phyloP scores from a whole-genome alignment of 2,113 vertebrate genomes.

The Triplophysa dalaica region DNA sequence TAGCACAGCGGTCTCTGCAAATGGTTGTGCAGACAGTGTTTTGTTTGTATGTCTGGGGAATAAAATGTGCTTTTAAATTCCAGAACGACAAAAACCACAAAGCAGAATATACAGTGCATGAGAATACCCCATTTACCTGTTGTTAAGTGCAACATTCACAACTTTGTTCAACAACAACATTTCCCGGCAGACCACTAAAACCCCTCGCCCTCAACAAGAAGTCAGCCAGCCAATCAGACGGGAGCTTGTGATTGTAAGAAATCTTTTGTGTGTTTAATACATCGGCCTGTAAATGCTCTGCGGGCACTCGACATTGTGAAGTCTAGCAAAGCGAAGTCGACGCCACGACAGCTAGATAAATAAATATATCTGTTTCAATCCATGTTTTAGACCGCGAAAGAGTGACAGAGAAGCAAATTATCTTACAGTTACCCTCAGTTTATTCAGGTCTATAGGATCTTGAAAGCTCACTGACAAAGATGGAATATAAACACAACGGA shows the following conservation, averaged over 20 bases:
- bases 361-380: background rate
- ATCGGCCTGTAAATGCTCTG: background rate
- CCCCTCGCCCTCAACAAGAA: background rate
- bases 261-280: background rate
- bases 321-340: background rate
- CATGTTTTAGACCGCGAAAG: background rate
- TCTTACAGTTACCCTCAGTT: background rate
- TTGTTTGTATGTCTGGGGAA: background rate
- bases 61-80: too few species aligned
- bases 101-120: too few species aligned
- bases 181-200: background rate
- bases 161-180: background rate
- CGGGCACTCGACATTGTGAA: background rate
- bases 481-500: slow-evolving; percentile 16
- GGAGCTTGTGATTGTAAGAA: background rate
- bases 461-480: background rate
- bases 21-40: background rate
- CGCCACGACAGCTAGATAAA: background rate
- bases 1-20: background rate
- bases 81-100: too few species aligned
- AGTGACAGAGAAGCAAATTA: background rate
- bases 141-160: background rate
- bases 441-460: background rate
- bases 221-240: background rate
- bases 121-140: background rate